Base-by-base conservation (phyloP, 1,140 invertebrate genomes). In the Halyomorpha halys region DNA sequence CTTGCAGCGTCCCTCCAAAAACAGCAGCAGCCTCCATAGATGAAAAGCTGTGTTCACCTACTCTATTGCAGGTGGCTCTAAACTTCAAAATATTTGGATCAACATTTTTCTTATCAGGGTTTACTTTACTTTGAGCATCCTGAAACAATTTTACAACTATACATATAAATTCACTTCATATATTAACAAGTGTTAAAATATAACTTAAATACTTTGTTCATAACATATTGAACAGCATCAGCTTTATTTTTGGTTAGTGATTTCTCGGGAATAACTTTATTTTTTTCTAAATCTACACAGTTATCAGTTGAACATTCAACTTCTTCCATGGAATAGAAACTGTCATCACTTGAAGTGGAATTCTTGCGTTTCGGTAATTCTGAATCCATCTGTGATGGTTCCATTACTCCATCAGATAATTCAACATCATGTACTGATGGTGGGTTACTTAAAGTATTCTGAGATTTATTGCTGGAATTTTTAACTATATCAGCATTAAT, bases 51-150 rank as follows among this genome's bases (percentile, higher is more conserved):
- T 83, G 82, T 23, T 75, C 73, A 0, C 81, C 81, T 59, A 65
- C 71, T 56, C 81, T 72, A 65, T 81, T 75, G 67, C 81, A 83
- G 0, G 81, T 82, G 5, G 79, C 80, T 65, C 82, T 74, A 64
- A 77, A 83, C 61, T 73, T 74, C 30, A 81, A 56, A 23, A 56
- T 56, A 15, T 25, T 56, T 3, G 18, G 15, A 25, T 56, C 53
- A 6, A 25, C 4, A 16, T 56, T 56, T 23, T 49, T 49, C 11
- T 21, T 49, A 18, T 13, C 14, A 49, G 19, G 5, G 14, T 19
- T 19, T 19, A 18, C 19, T 49, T 19, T 19, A 2, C 6, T 5
- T 3, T 1, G 14, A 49, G 5, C 5, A 6, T 49, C 47, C 47
- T 49, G n/a, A 19, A 49, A 49, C 1, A n/a, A n/a, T 19, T 11